A percentile compares a stretch with the other conserved stretches of the same genome.
Conservation (phyloP, 2,888 invertebrate species). For the Yponomeuta sedellus region DNA sequence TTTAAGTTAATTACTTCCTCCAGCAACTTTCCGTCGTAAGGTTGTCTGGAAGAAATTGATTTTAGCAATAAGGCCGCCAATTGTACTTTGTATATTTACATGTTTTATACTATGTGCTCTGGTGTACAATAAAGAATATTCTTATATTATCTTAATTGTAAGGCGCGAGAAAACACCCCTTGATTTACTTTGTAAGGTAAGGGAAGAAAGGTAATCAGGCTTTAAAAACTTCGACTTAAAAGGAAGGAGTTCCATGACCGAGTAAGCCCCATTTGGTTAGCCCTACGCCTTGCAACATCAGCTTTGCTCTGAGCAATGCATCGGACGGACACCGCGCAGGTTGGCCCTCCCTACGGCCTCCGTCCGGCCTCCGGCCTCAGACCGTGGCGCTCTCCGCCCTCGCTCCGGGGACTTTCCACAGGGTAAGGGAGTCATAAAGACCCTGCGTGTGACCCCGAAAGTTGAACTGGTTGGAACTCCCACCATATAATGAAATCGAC, state of each 20-base stretch:
- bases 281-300: slow-evolving; percentile 51
- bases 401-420: slow-evolving; percentile 77
- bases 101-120: too few species aligned
- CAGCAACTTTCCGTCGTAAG: too few species aligned
- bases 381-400: slow-evolving; percentile 68
- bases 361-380: slow-evolving; percentile 48
- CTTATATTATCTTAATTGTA: too few species aligned
- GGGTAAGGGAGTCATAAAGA: slow-evolving; percentile 53
- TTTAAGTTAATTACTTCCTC: too few species aligned
- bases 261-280: slow-evolving; percentile 76
- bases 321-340: slow-evolving; percentile 44
- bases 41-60: too few species aligned
- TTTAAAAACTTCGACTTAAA: slow-evolving; percentile 1
- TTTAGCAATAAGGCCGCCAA: too few species aligned
- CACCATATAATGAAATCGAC: fast-evolving
- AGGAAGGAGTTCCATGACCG: slow-evolving; percentile 48
- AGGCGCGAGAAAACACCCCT: too few species aligned
- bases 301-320: slow-evolving; percentile 74
- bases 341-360: slow-evolving; percentile 54
- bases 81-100: too few species aligned
- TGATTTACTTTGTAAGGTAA: too few species aligned
- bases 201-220: too few species aligned
- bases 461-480: slow-evolving; percentile 66
- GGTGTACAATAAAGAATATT: too few species aligned
- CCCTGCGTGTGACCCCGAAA: slow-evolving; percentile 65